These are phyloP conservation scores for Polypedilum pembai DNA, from an alignment of 1,140 invertebrate genomes.

Conservation along the genomic window DNA sequence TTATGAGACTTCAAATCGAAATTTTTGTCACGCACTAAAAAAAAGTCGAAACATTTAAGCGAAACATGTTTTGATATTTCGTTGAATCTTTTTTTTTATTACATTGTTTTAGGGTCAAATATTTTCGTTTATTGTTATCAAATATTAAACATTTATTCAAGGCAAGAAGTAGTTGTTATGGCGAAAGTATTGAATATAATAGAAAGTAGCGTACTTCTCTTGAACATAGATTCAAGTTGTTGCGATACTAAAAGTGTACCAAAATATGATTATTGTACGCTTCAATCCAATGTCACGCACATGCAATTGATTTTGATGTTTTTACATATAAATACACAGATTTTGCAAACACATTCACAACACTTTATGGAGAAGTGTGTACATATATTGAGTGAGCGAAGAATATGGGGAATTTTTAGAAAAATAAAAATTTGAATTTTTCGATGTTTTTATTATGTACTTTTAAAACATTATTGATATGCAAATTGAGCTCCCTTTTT, in stretches of 20 bases:
- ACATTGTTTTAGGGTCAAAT: neutral
- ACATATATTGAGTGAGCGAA: neutral
- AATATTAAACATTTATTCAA: no score
- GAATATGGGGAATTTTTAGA: no score
- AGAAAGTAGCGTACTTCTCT: no score
- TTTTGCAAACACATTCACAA: neutral
- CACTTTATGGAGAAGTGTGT: neutral
- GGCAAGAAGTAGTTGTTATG: no score
- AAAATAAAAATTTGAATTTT: no score
- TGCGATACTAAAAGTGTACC: neutral
- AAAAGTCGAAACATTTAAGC: conserved; percentile 6
- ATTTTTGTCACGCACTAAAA: conserved; percentile 2
- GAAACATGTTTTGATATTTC: conserved; percentile 6
- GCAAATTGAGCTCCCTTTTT: no score
- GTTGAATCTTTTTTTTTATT: neutral
- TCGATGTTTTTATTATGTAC: no score
- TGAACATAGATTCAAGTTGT: no score
- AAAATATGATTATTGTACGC: neutral
- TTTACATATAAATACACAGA: neutral
- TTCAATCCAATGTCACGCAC: conserved; percentile 1
- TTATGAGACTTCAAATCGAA: neutral
- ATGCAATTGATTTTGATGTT: conserved; percentile 18
- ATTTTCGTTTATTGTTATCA: neutral
- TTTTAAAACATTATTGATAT: no score
- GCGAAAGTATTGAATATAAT: no score